A percentile compares a stretch with the other conserved stretches of the same genome.
These are phyloP conservation scores for Enteromius anoplus DNA, from an alignment of 2,797 vertebrate genomes.

Conservation along the genomic window DNA sequence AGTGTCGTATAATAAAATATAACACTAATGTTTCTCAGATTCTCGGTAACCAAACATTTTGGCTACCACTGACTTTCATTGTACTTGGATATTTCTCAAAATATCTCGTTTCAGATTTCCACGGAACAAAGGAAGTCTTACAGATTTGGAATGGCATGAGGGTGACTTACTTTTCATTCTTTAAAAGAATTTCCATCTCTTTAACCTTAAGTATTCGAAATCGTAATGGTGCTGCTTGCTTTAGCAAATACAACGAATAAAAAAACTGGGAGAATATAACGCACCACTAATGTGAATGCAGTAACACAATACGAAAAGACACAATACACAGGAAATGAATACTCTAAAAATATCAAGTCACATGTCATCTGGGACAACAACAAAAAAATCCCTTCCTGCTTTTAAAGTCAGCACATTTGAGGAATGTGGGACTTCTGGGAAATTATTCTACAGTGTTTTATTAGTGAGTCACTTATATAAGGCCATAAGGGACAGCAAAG, in stretches of 20 bases:
- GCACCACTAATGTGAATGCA: not conserved
- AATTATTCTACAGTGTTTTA: slow-evolving; percentile 18
- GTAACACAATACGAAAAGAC: slow-evolving; percentile 15
- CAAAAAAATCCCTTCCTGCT: slow-evolving; percentile 15
- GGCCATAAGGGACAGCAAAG: not conserved
- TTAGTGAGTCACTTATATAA: slow-evolving; percentile 37
- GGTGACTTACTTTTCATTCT: not conserved
- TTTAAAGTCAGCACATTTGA: slow-evolving; percentile 32
- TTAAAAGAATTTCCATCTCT: not conserved
- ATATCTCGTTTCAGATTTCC: not conserved
- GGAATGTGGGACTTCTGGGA: slow-evolving; percentile 23
- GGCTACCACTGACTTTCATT: not conserved
- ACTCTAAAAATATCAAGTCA: slow-evolving; percentile 32
- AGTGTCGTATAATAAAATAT: too few species aligned
- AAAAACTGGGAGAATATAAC: not conserved
- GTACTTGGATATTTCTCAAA: not conserved
- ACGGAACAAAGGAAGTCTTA: not conserved
- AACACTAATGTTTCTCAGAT: not conserved
- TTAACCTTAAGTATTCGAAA: not conserved
- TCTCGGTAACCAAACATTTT: not conserved
- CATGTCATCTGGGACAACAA: not conserved
- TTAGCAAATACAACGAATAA: not conserved
- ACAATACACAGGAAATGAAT: slow-evolving; percentile 19
- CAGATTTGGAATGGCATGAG: not conserved
- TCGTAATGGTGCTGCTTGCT: not conserved